phyloP scores from a whole-genome alignment of 2,797 vertebrate genomes.

The Xenops minutus region DNA sequence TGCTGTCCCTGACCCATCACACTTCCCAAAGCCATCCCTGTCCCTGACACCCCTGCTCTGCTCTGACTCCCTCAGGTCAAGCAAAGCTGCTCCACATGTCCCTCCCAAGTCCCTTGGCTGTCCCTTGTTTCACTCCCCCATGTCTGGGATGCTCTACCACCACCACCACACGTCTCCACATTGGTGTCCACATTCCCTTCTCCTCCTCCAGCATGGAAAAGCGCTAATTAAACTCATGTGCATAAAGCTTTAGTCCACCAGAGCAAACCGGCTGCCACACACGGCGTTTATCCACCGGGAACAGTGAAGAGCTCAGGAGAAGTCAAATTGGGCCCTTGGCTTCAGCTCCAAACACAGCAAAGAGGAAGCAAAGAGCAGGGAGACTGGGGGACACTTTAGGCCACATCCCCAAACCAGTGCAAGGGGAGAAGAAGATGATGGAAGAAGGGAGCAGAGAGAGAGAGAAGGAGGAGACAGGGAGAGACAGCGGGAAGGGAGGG shows the following conservation, averaged over 20 bases:
- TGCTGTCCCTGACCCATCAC: not conserved
- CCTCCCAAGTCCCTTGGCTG: not conserved
- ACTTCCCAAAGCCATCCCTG: not conserved
- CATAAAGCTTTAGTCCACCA: not conserved
- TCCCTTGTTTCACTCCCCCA: not conserved
- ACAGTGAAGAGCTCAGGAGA: not conserved
- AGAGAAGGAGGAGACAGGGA: not conserved
- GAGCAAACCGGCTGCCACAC: not conserved
- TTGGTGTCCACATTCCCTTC: not conserved
- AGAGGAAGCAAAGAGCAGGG: not conserved
- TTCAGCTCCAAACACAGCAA: not conserved
- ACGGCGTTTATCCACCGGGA: not conserved
- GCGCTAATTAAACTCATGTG: not conserved
- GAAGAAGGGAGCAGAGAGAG: not conserved
- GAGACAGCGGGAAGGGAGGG: conserved; percentile 36
- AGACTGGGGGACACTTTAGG: not conserved
- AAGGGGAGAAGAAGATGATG: not conserved
- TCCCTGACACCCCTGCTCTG: not conserved
- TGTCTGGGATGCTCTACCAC: rapidly evolving
- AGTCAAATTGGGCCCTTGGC: not conserved
- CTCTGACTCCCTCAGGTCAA: not conserved
- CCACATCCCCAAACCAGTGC: not conserved
- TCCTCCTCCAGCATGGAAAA: not conserved
- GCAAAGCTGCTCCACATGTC: rapidly evolving
- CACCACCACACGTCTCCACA: rapidly evolving